A percentile compares a stretch with the other conserved stretches of the same genome.
Evolutionary conservation across 2,888 invertebrate species (phyloP).

Genomic region (Heliconius ethilla): DNA sequence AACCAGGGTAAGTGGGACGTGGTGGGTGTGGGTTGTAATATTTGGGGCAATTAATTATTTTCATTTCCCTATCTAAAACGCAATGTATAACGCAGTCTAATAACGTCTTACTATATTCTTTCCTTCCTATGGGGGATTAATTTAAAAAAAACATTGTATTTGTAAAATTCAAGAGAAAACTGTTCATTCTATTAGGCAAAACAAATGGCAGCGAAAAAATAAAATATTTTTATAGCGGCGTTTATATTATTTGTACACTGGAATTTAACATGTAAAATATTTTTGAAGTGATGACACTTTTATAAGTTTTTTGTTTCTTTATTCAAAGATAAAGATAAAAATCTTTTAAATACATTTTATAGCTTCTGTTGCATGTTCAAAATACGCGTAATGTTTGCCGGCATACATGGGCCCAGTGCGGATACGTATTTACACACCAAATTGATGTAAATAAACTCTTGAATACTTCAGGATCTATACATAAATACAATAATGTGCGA

Average conservation of each 20-base stretch:
- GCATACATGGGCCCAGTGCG: neutral
- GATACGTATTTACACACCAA: slow-evolving; percentile 3
- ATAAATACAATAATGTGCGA: neutral
- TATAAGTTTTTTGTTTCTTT: slow-evolving; percentile 5
- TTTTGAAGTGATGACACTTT: slow-evolving; percentile 6
- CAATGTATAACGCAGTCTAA: no score
- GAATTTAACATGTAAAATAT: neutral
- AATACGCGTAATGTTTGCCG: neutral
- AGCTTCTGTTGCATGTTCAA: slow-evolving; percentile 2
- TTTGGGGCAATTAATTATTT: neutral
- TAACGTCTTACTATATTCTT: no score
- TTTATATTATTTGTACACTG: neutral
- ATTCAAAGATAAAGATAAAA: slow-evolving; percentile 2
- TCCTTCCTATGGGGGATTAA: no score
- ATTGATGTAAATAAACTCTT: slow-evolving; percentile 8
- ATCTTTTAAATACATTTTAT: slow-evolving; percentile 10
- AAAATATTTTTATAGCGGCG: neutral
- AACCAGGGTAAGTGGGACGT: no score
- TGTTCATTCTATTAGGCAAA: neutral
- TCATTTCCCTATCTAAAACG: neutral
- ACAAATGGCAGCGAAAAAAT: neutral
- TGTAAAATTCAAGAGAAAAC: neutral
- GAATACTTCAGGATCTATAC: neutral
- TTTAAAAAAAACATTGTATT: neutral
- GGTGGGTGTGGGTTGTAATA: no score